Percentiles rank a stretch among this genome's conserved stretches.
phyloP scores from a whole-genome alignment of 1,140 invertebrate genomes.

The Centruroides vittatus region DNA sequence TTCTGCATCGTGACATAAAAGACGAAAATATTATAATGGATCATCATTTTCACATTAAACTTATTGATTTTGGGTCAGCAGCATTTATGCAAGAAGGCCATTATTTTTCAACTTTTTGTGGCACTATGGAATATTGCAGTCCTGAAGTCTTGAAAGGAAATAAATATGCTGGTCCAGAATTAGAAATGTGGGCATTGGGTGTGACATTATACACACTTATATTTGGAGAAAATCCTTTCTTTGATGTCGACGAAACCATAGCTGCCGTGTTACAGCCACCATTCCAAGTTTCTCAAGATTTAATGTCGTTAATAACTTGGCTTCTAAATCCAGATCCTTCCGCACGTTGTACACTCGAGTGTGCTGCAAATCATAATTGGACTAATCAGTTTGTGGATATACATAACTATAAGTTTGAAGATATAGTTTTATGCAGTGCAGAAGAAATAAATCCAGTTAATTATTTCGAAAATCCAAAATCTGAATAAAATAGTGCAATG shows the following conservation, averaged over 20 bases:
- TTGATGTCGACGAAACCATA: slow-evolving; percentile 55
- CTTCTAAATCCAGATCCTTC: slow-evolving; percentile 35
- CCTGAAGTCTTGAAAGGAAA: slow-evolving; percentile 58
- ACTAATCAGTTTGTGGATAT: slow-evolving; percentile 29
- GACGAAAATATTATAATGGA: slow-evolving; percentile 64
- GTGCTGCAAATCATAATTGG: slow-evolving; percentile 34
- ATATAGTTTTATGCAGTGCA: too few relatives aligned
- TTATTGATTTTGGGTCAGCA: slow-evolving; percentile 65
- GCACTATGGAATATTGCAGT: slow-evolving; percentile 61
- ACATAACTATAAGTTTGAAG: too few relatives aligned
- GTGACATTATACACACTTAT: slow-evolving; percentile 66
- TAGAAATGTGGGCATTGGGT: slow-evolving; percentile 74
- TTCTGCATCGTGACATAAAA: slow-evolving; percentile 58
- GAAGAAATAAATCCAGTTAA: too few relatives aligned
- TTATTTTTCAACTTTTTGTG: slow-evolving; percentile 57
- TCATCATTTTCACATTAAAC: slow-evolving; percentile 53
- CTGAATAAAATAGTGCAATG: too few relatives aligned
- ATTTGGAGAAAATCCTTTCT: slow-evolving; percentile 60
- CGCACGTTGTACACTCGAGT: slow-evolving; percentile 30
- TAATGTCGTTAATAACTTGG: slow-evolving; percentile 32
- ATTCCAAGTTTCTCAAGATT: slow-evolving; percentile 22
- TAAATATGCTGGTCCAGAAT: slow-evolving; percentile 51
- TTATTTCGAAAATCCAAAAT: too few relatives aligned
- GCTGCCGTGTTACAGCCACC: slow-evolving; percentile 39
- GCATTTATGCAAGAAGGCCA: slow-evolving; percentile 42